Percentiles rank a stretch among this genome's conserved stretches.
These are phyloP conservation scores for Spea hammondii DNA, from an alignment of 2,797 vertebrate genomes.

Conservation along the genomic window DNA sequence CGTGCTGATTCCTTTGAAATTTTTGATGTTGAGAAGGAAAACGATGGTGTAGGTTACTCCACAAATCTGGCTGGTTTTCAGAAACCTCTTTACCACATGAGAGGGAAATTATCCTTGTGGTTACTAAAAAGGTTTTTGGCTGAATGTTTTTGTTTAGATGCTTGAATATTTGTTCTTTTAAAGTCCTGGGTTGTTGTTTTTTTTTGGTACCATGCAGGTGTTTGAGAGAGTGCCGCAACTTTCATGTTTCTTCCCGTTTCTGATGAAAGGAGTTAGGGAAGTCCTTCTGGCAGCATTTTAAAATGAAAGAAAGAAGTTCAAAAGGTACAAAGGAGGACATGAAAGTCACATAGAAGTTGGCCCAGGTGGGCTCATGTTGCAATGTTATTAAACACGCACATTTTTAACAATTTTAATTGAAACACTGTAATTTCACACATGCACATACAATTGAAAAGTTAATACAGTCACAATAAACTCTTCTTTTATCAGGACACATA, in stretches of 20 bases:
- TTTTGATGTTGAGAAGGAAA: constrained; percentile 37
- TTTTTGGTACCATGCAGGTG: constrained; percentile 34
- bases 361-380: constrained; percentile 29
- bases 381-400: not conserved
- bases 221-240: constrained; percentile 27
- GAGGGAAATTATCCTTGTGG: constrained; percentile 44
- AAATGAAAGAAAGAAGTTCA: constrained; percentile 43
- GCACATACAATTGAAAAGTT: not conserved
- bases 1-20: constrained; percentile 42
- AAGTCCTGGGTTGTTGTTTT: constrained; percentile 18
- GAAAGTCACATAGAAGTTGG: constrained; percentile 19
- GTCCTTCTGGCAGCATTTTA: constrained; percentile 28
- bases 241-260: constrained; percentile 33
- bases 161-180: constrained; percentile 29
- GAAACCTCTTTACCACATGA: constrained; percentile 48
- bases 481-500: too few species aligned
- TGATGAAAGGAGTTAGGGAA: constrained; percentile 47
- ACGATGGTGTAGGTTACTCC: constrained; percentile 25
- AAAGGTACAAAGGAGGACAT: constrained; percentile 27
- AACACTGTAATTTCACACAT: not conserved
- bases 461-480: not conserved
- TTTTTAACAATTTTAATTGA: constrained; percentile 11
- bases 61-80: constrained; percentile 36
- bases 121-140: constrained; percentile 18
- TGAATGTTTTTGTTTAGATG: constrained; percentile 49